Conservation (phyloP, 2,888 invertebrate species). For the Eupithecia subfuscata region DNA sequence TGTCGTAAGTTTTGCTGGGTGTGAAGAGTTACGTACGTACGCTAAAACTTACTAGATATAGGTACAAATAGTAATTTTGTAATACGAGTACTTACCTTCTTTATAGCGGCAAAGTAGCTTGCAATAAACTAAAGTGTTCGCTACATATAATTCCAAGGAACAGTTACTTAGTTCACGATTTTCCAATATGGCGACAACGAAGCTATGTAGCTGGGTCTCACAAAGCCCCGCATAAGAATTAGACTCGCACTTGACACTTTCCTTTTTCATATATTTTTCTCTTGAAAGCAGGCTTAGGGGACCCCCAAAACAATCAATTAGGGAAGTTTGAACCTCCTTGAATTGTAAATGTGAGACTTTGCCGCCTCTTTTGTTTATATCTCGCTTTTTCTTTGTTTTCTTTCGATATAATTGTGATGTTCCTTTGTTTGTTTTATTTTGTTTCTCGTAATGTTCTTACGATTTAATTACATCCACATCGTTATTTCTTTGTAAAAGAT, state of each 20-base stretch:
- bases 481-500: constrained; percentile 28
- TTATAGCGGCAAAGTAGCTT: background rate
- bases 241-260: constrained; percentile 43
- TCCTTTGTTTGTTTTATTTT: constrained; percentile 43
- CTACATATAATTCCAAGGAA: background rate
- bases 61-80: background rate
- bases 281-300: constrained; percentile 67
- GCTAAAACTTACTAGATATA: background rate
- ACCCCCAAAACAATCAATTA: constrained; percentile 77
- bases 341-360: constrained; percentile 73
- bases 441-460: constrained; percentile 22
- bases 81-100: background rate
- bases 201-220: background rate
- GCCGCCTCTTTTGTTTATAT: constrained; percentile 54
- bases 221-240: constrained; percentile 35
- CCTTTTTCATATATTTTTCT: constrained; percentile 54
- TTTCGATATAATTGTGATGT: constrained; percentile 57
- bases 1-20: background rate
- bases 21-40: background rate
- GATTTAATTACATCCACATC: constrained; percentile 39
- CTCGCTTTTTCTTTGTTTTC: constrained; percentile 49
- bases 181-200: constrained; percentile 9
- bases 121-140: background rate
- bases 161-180: background rate
- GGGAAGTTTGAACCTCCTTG: constrained; percentile 71